Percentiles rank a stretch among this genome's conserved stretches.
Conservation (phyloP, 2,888 invertebrate species). For the Callosobruchus maculatus region DNA sequence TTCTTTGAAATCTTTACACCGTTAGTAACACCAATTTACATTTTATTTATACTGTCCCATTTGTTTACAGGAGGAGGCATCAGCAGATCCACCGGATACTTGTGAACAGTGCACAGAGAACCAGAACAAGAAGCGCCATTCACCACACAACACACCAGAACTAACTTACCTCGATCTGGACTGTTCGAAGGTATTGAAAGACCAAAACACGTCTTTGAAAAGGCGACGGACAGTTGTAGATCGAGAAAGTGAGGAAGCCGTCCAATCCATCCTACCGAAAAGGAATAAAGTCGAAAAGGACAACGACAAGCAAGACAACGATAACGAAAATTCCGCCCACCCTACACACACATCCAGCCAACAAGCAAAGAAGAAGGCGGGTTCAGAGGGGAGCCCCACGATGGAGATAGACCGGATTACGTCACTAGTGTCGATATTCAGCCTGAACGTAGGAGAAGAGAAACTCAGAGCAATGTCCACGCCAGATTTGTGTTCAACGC, state of each 20-base stretch:
- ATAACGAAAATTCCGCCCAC: conserved; percentile 48
- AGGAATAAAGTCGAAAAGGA: conserved; percentile 42
- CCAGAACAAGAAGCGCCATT: conserved; percentile 50
- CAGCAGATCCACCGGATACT: conserved; percentile 7
- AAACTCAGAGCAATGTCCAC: conserved; percentile 49
- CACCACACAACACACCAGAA: conserved; percentile 34
- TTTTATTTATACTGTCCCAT: background rate
- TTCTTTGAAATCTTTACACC: too few relatives aligned
- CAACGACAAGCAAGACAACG: conserved; percentile 39
- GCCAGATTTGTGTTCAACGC: conserved; percentile 55
- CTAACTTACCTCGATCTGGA: conserved; percentile 53
- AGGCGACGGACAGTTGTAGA: conserved; percentile 51
- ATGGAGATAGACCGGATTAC: conserved; percentile 60
- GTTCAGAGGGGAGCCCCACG: conserved; percentile 13
- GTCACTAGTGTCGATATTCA: conserved; percentile 57
- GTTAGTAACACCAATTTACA: too few relatives aligned
- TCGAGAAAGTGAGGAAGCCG: conserved; percentile 56
- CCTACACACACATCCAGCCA: background rate
- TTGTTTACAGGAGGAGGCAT: background rate
- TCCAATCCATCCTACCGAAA: conserved; percentile 54
- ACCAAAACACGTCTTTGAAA: conserved; percentile 45
- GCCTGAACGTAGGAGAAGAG: conserved; percentile 49
- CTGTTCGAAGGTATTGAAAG: conserved; percentile 41
- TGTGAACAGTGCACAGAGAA: conserved; percentile 43
- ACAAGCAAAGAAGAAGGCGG: background rate